A percentile compares a stretch with the other conserved stretches of the same genome.
phyloP scores from a whole-genome alignment of 2,113 vertebrate species.

The Opisthocomus hoazin region DNA sequence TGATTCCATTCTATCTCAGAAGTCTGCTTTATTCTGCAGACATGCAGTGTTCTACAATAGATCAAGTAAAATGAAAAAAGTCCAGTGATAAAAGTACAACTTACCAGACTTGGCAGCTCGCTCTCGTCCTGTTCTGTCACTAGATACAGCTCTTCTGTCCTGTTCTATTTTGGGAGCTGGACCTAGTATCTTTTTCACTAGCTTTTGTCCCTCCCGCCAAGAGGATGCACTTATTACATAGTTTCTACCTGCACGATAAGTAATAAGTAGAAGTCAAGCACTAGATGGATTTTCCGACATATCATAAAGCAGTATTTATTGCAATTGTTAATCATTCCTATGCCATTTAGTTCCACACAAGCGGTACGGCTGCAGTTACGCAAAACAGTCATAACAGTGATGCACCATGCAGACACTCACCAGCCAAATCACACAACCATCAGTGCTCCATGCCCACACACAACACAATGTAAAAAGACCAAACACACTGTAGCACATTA shows the following conservation, averaged over 20 bases:
- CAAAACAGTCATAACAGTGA: background rate
- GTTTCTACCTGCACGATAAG: conserved; percentile 49
- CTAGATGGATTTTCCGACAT: background rate
- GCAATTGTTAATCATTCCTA: background rate
- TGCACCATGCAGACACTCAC: background rate
- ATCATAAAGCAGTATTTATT: background rate
- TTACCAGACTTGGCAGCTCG: conserved; percentile 59
- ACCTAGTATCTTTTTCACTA: conserved; percentile 89
- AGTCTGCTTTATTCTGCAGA: background rate
- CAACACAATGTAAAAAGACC: background rate
- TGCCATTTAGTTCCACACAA: background rate
- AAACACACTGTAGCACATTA: background rate
- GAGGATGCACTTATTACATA: conserved; percentile 83
- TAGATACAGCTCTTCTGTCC: conserved; percentile 65
- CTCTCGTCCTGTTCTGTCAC: conserved; percentile 71
- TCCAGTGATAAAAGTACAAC: background rate
- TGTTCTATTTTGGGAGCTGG: conserved; percentile 74
- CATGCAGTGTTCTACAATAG: background rate
- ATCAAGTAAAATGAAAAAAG: conserved; percentile 10
- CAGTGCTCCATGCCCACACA: background rate
- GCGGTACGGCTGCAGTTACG: background rate
- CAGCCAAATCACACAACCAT: background rate
- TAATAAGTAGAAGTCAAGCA: background rate
- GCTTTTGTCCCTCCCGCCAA: conserved; percentile 92
- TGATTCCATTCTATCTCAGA: background rate